Evolutionary conservation across 2,888 invertebrate species (phyloP).

Genomic region (Lasioglossum lativentre): DNA sequence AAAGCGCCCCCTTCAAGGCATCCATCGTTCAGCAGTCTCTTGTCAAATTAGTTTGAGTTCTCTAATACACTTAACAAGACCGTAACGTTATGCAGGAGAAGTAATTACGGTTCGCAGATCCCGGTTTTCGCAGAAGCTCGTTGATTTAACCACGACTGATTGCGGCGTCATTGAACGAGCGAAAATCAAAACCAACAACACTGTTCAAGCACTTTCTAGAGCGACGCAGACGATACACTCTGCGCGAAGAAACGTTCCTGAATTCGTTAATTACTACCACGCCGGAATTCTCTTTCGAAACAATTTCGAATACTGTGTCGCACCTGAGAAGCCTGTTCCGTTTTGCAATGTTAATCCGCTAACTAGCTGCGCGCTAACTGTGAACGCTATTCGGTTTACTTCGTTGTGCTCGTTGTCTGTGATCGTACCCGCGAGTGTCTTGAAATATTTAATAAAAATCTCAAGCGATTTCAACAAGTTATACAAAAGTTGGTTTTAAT

Average conservation of each 20-base stretch:
- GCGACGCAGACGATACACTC: neutral
- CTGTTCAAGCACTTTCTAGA: neutral
- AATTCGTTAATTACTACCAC: conserved; percentile 12
- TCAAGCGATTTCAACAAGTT: neutral
- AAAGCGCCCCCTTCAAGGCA: conserved; percentile 2
- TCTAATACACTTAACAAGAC: conserved; percentile 37
- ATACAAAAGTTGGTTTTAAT: too few relatives aligned
- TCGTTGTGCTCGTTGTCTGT: neutral
- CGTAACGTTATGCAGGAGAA: conserved; percentile 40
- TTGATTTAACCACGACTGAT: conserved; percentile 32
- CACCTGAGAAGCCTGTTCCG: neutral
- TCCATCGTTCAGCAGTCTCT: conserved; percentile 7
- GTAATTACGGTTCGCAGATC: conserved; percentile 38
- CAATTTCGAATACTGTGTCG: conserved; percentile 25
- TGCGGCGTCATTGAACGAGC: neutral
- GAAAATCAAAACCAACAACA: neutral
- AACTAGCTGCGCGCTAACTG: conserved; percentile 12
- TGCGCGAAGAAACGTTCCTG: neutral
- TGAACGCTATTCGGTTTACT: conserved; percentile 7
- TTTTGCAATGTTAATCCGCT: conserved; percentile 23
- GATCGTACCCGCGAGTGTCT: neutral
- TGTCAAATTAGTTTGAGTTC: conserved; percentile 25
- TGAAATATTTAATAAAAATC: neutral
- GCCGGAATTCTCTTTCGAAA: conserved; percentile 24
- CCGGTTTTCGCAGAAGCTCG: conserved; percentile 29